Conservation (phyloP, 2,113 vertebrate genomes). For the Irena cyanogastra region DNA sequence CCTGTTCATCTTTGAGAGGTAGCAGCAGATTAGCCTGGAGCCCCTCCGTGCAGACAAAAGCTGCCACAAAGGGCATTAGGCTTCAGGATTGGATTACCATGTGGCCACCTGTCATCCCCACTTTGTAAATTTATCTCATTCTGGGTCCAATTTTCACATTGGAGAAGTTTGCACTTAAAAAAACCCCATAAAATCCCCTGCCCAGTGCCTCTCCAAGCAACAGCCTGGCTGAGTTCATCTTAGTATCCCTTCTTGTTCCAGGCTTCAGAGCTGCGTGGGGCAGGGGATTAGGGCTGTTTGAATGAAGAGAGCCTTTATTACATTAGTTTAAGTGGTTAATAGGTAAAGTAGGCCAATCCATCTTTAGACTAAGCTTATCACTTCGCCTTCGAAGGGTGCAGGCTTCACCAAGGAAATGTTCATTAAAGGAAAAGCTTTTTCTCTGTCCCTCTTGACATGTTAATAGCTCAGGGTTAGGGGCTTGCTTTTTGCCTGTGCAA, state of each 20-base stretch:
- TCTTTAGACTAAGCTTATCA: conserved; percentile 64
- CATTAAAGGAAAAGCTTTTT: conserved; percentile 53
- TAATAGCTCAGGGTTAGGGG: conserved; percentile 12
- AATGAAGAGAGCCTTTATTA: neutral
- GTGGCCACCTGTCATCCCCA: conserved; percentile 56
- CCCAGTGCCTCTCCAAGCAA: neutral
- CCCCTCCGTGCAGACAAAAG: conserved; percentile 52
- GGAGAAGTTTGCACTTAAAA: neutral
- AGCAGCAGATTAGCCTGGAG: conserved; percentile 56
- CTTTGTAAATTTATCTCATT: conserved; percentile 2
- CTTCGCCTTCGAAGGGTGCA: conserved; percentile 17
- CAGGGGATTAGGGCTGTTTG: conserved; percentile 15
- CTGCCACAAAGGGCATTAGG: conserved; percentile 59
- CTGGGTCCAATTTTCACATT: neutral
- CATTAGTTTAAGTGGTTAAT: conserved; percentile 70
- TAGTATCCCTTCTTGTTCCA: neutral
- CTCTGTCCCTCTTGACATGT: neutral
- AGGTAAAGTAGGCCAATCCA: conserved; percentile 73
- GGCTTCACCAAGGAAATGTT: neutral
- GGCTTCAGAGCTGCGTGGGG: neutral
- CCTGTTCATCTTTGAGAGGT: neutral
- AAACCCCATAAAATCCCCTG: neutral
- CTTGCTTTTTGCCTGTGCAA: neutral
- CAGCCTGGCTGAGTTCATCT: neutral
- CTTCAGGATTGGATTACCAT: conserved; percentile 60